A percentile compares a stretch with the other conserved stretches of the same genome.
phyloP scores from a whole-genome alignment of 2,113 vertebrate genomes.

The Passerina amoena region DNA sequence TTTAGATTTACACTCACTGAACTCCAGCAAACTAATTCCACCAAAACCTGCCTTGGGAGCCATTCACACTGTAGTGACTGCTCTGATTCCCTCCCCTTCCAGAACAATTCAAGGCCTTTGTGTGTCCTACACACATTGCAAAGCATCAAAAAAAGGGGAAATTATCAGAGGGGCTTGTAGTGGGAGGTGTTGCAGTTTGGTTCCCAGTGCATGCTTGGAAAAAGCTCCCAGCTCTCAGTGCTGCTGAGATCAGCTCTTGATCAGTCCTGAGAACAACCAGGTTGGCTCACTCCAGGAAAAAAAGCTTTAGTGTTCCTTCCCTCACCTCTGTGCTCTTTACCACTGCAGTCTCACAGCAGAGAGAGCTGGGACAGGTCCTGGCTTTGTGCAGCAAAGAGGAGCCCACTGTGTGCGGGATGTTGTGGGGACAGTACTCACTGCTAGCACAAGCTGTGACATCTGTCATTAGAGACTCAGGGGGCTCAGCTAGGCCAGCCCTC shows the following conservation, averaged over 20 bases:
- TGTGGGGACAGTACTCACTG: background rate
- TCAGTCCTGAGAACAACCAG: background rate
- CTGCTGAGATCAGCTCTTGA: background rate
- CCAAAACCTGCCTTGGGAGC: background rate
- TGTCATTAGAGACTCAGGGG: background rate
- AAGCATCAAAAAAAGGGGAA: background rate
- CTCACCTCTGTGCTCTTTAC: background rate
- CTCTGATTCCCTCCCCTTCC: background rate
- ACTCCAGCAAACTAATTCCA: background rate
- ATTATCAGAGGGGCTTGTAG: background rate
- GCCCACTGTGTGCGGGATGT: accelerated
- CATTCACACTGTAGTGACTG: accelerated
- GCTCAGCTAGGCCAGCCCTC: background rate
- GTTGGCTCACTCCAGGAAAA: background rate
- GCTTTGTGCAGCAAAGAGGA: background rate
- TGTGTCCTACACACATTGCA: accelerated
- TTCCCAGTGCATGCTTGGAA: background rate
- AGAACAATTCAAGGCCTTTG: background rate
- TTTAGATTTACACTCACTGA: background rate
- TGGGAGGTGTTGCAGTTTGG: background rate
- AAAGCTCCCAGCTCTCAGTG: background rate
- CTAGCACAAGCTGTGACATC: background rate
- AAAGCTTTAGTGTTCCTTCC: accelerated
- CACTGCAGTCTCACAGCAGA: background rate
- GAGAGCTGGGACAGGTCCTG: accelerated